Evolutionary conservation across 2,797 vertebrate genomes (phyloP), one percentile per base, ranked within the genome.

Genomic region (Sitta carolinensis): DNA sequence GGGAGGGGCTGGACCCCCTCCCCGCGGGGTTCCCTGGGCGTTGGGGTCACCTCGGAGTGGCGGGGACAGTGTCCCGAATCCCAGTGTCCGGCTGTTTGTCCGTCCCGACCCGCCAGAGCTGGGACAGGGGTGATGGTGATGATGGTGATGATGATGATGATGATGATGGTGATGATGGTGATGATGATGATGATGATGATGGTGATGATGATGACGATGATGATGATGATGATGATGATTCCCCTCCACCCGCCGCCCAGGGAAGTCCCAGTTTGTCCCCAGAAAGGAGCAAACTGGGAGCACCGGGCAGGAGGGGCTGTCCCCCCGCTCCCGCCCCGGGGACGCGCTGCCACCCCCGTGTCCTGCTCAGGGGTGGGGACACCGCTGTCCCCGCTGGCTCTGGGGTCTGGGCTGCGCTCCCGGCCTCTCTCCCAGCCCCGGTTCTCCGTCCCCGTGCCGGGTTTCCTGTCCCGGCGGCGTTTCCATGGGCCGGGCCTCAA

Each of bases 401-500:
- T 13, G 36, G 5, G 13, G 13, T 15, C 42, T 48, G 5, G 52
- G 32, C 23, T 12, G 3, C 75, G 83, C 29, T 42, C n/a, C 63
- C 2, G 27, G 36, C 12, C 25, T 32, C 2, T 1, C 52, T 57
- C 45, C 84, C 92, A 55, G 67, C 63, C 14, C 26, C 21, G 3
- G 23, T 5, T 87, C 83, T 21, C 54, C 3, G 25, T 38, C 17
- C 91, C 19, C 27, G 23, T 61, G 47, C 77, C 69, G 19, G 13
- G 69, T 69, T 94, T 96, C 94, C 94, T 75, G 94, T 43, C 77
- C 23, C 63, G 52, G 55, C 30, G 10, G 88, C 95, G 26, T 80
- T 94, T 90, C 93, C 86, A 67, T 4, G 66, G 81, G 91, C 85
- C 16, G 15, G 63, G 87, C 91, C 90, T 94, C 85, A 83, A 93